Base-by-base conservation (phyloP, 2,113 vertebrate species). In the Channa argus region DNA sequence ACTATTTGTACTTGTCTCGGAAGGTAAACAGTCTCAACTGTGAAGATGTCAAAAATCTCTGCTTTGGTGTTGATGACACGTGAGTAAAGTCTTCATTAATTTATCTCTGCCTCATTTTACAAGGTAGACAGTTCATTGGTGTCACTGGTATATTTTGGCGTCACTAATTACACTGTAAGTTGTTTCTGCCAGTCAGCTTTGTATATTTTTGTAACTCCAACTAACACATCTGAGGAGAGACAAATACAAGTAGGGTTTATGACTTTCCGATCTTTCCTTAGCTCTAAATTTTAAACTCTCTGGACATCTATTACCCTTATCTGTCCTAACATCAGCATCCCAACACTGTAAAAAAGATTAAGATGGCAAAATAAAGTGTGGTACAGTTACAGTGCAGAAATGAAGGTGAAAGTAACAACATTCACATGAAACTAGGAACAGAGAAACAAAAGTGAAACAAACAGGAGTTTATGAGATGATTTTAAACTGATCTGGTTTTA, bases 11-110 rank as follows among this genome's bases (percentile, higher is more conserved):
- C 54, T 74, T 70, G 2, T 78, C 39, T 68, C 51, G 0, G 11
- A 72, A 87, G 80, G 83, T 63, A 38, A 79, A 73, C 78, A 69
- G 38, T 38, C 63, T 67, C 65, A 75, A 59, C 52, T 24, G 15
- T 38, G 5, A 82, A 88, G 79, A 94, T 94, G 94, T 87, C 87
- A 44, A 93, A 89, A 86, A 88, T 90, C 70, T 66, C 79, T 58
- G 88, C 87, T 66, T 49, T 94, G 78, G 74, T 92, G 80, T 81
- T 94, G 33, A 71, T 95, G 81, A 90, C 93, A 83, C 5, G 94
- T 95, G 71, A 94, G 94, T 92, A 49, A 54, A 63, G 64, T 24
- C 11, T 39, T 44, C 8, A 8, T 12, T 58, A 1, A 24, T 38
- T 58, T 5, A 44, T 4, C n/a, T 14, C n/a, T 54, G 67, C 2